Percentiles rank a stretch among this genome's conserved stretches.
These are phyloP conservation scores for Champsocephalus gunnari DNA, from an alignment of 2,797 vertebrate genomes.

Conservation along the genomic window DNA sequence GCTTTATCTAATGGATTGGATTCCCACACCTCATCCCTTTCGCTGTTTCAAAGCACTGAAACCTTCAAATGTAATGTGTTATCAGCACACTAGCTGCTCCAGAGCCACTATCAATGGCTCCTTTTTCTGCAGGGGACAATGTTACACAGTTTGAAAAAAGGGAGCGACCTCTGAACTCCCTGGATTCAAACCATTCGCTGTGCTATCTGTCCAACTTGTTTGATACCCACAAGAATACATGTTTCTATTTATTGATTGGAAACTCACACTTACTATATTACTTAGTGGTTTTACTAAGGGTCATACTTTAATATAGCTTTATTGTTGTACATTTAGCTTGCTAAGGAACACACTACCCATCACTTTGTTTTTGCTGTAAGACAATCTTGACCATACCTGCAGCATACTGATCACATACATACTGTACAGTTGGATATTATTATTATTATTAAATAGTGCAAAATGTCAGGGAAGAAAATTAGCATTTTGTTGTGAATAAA, in stretches of 20 bases:
- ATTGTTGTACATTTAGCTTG: neutral
- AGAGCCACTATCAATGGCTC: slow-evolving; percentile 59
- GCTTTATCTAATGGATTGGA: slow-evolving; percentile 84
- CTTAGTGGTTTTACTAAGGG: neutral
- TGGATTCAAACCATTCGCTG: slow-evolving; percentile 10
- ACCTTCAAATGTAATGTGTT: slow-evolving; percentile 79
- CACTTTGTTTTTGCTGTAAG: neutral
- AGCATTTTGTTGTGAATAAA: slow-evolving; percentile 38
- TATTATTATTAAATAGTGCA: neutral
- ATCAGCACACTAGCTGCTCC: slow-evolving; percentile 76
- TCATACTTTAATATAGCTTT: neutral
- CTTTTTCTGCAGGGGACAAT: slow-evolving; percentile 55
- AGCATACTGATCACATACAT: slow-evolving; percentile 3
- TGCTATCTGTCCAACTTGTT: slow-evolving; percentile 5
- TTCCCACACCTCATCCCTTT: slow-evolving; percentile 78
- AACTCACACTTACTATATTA: neutral
- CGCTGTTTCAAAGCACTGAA: slow-evolving; percentile 75
- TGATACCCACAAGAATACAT: neutral
- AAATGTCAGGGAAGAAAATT: slow-evolving; percentile 11
- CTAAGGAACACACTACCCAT: neutral
- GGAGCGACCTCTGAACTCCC: slow-evolving; percentile 60
- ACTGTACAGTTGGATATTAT: neutral
- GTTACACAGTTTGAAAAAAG: slow-evolving; percentile 52
- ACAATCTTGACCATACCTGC: neutral
- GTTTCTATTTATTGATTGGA: neutral